phyloP scores from a whole-genome alignment of 1,140 invertebrate species.

The Anastrepha ludens region DNA sequence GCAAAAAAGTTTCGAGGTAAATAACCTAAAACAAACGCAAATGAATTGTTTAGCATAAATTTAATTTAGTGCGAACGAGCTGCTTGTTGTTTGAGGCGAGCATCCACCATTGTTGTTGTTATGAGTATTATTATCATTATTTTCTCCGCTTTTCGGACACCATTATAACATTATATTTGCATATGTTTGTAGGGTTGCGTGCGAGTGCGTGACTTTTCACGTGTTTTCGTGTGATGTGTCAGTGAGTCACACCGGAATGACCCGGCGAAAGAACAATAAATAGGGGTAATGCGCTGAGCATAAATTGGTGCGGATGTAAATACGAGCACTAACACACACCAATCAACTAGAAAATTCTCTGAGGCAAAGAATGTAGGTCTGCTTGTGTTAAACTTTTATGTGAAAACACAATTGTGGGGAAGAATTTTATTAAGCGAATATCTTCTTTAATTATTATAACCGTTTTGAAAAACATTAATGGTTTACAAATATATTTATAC shows the following conservation, averaged over 20 bases:
- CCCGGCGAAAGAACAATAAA: background rate
- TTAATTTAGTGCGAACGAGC: conserved; percentile 50
- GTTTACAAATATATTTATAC: no score
- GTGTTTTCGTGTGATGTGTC: background rate
- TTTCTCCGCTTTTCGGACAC: background rate
- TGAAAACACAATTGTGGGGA: background rate
- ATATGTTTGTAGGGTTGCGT: background rate
- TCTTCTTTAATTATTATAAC: background rate
- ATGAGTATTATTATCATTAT: background rate
- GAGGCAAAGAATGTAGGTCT: background rate
- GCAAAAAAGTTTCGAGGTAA: conserved; percentile 33
- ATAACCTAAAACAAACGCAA: conserved; percentile 32
- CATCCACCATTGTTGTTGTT: background rate
- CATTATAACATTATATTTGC: background rate
- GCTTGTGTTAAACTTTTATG: background rate
- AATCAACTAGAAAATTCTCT: background rate
- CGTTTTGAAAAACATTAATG: no score
- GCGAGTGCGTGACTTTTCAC: conserved; percentile 39
- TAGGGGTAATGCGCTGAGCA: background rate
- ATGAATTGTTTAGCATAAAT: conserved; percentile 49
- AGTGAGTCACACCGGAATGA: background rate
- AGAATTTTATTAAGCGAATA: background rate
- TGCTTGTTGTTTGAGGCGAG: conserved; percentile 11
- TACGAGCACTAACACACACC: background rate
- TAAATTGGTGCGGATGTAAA: conserved; percentile 42